Base-by-base conservation (phyloP, 2,113 vertebrate genomes). In the Alexandromys fortis region DNA sequence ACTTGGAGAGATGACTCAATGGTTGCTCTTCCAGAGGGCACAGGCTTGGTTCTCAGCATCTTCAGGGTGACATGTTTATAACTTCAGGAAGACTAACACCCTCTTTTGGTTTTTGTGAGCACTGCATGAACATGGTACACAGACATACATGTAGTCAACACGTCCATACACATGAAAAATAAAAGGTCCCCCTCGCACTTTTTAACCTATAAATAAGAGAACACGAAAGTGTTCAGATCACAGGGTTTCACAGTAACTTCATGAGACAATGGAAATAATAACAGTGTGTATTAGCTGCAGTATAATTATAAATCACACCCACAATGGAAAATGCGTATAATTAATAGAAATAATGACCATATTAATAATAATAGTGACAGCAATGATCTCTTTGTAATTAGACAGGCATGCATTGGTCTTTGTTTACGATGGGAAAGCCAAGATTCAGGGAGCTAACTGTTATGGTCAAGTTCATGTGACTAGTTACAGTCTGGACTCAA, bases 401-500 rank as follows among this genome's bases (percentile, higher is more conserved):
- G 24, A 17, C 47, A 52, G 14, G 16, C 47, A 33, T 5, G n/a
- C 28, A n/a, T 13, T 4, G 7, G 17, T 19, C 0, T 70, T 30
- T 70, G 30, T 9, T 49, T 6, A 63, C 13, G 0, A 1, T 1
- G 65, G 21, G 38, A 30, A 45, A 79, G n/a, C 30, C 3, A 6
- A 63, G 16, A 42, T 26, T 72, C 52, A 81, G 47, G 12, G n/a
- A 79, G 85, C 21, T 10, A 30, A 21, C 22, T 12, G 0, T 17
- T 61, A 45, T 21, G 47, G 14, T 42, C 24, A 28, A 0, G 22
- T 55, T 75, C 28, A 19, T 4, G 47, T 17, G 52, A n/a, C 4
- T 0, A n/a, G 19, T 22, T 1, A 6, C 17, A 0, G 0, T 70
- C 28, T 30, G 81, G 13, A 47, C 45, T 78, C 19, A 8, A 73